Conservation (phyloP, 1,140 invertebrate genomes). For the Hycleus cichorii region DNA sequence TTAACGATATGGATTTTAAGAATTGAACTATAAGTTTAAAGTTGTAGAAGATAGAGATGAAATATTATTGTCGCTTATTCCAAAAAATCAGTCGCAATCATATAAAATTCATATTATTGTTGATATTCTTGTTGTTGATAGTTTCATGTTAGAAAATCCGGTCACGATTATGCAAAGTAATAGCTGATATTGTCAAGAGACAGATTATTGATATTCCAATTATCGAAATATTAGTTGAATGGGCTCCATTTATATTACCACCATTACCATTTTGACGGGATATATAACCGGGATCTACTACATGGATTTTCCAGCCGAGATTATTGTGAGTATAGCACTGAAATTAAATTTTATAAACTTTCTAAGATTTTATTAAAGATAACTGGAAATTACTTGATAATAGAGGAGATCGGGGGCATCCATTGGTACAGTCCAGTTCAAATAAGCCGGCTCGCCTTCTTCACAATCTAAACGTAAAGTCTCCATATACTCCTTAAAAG, state of each 20-base stretch:
- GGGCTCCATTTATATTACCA: neutral
- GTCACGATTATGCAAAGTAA: slow-evolving; percentile 4
- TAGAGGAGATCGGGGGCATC: slow-evolving; percentile 76
- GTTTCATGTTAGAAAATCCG: slow-evolving; percentile 15
- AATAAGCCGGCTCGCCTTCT: slow-evolving; percentile 59
- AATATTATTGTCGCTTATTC: no score
- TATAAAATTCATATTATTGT: slow-evolving; percentile 1
- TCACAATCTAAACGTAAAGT: slow-evolving; percentile 70
- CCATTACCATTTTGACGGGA: slow-evolving; percentile 20
- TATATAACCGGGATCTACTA: slow-evolving; percentile 60
- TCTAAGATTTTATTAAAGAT: no score
- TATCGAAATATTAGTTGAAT: neutral
- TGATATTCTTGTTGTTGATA: neutral
- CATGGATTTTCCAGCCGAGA: slow-evolving; percentile 89
- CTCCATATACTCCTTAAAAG: slow-evolving; percentile 67
- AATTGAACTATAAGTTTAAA: no score
- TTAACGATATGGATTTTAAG: no score
- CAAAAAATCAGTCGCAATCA: slow-evolving; percentile 8
- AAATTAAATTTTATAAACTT: slow-evolving; percentile 12
- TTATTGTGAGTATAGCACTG: slow-evolving; percentile 89
- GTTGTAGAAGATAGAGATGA: no score
- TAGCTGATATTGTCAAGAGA: slow-evolving; percentile 8
- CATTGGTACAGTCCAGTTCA: slow-evolving; percentile 74
- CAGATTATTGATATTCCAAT: slow-evolving; percentile 5
- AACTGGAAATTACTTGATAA: slow-evolving; percentile 65